Evolutionary conservation across 2,113 vertebrate genomes (phyloP), one percentile per base, ranked within the genome.

Genomic region (Antigone vipio): DNA sequence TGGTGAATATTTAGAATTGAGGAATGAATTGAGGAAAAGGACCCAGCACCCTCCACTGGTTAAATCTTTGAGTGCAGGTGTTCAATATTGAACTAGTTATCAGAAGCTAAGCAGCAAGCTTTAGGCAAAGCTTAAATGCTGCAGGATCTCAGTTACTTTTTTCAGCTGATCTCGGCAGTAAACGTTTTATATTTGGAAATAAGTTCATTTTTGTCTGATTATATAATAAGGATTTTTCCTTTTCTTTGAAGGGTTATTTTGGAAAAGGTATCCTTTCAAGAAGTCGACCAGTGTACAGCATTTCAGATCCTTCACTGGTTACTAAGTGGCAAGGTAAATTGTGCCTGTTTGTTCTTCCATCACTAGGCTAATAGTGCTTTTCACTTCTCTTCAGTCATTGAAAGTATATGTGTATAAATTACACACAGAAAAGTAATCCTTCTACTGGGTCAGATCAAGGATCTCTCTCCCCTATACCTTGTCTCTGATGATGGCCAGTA

Each of bases 201-300:
- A 30, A 52, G 23, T 11, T 78, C 0, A 0, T 5, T 68, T 35
- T 56, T 30, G 6, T 68, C 14, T 20, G 20, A 10, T 50, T 34
- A 56, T 26, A 2, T n/a, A 73, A 77, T 44, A 44, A 56, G 34
- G n/a, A 21, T 24, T 78, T 78, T 75, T 49, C 45, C n/a, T 93
- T 71, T 50, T 85, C 56, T 88, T 21, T 91, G 42, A 85, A 99
- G 99, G 99, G 99, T 52, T 99, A 98, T 92, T 99, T 99, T 97
- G 99, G 99, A 47, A 99, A 99, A 98, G 99, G 99, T 5, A 85
- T 99, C 86, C 97, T 99, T 71, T 99, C 99, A 55, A 98, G 99
- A 98, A 98, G 99, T 92, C 97, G 98, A 60, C 99, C 99, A 0
- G 98, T 97, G 68, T 98, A 99, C 97, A 98, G 96, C 89, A 92